These are phyloP conservation scores for Drosophila phalerata DNA, from an alignment of 2,888 invertebrate genomes.

Conservation along the genomic window DNA sequence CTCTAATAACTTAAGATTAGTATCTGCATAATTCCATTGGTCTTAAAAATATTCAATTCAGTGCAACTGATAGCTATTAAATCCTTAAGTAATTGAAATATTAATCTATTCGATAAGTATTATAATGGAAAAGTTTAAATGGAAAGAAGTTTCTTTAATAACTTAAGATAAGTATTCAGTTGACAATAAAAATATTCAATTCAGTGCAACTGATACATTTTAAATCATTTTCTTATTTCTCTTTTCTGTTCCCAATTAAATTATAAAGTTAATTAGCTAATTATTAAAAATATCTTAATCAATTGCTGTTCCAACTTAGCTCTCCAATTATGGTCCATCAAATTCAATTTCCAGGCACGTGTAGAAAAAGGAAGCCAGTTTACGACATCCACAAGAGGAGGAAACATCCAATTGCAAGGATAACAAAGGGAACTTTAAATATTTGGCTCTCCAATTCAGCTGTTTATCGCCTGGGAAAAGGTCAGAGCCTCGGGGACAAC, in stretches of 20 bases:
- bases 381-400: conserved; percentile 11
- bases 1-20: too few species aligned
- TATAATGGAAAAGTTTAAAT: too few species aligned
- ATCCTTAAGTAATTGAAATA: too few species aligned
- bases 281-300: not conserved
- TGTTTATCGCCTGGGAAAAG: conserved; percentile 37
- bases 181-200: too few species aligned
- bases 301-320: not conserved
- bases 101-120: too few species aligned
- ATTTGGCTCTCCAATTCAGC: not conserved
- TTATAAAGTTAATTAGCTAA: not conserved
- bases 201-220: not conserved
- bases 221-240: not conserved
- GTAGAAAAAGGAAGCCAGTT: conserved; percentile 14
- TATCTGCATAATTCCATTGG: too few species aligned
- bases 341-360: conserved; percentile 19
- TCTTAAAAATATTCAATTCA: too few species aligned
- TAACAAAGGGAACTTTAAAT: conserved; percentile 19
- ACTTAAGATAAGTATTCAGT: too few species aligned
- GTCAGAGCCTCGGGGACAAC: conserved; percentile 12
- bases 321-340: conserved; percentile 8
- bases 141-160: too few species aligned
- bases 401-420: conserved; percentile 48
- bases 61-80: too few species aligned
- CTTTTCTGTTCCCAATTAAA: not conserved